Evolutionary conservation across 2,888 invertebrate species (phyloP), one percentile per base, ranked within the genome.

Genomic region (Sepiola atlantica): DNA sequence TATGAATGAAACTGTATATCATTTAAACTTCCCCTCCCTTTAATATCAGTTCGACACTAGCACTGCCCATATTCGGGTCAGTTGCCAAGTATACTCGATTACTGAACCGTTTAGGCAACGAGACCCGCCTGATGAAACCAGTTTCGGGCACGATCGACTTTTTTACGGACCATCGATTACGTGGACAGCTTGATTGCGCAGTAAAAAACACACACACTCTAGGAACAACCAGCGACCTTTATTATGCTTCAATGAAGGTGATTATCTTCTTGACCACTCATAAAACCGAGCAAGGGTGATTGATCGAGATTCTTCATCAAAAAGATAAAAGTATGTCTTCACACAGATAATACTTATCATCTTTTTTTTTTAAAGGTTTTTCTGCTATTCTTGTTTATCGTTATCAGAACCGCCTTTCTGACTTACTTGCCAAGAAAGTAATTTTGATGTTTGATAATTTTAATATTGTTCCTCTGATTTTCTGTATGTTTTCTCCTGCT

Each of bases 161-260:
- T 77, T 77, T 77, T 77, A 77, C 77, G 77, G 77, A n/a, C 77
- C n/a, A 77, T 77, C 77, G 77, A 77, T 77, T 77, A 77, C 77
- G 45, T 77, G 77, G 77, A 77, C 77, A 77, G 77, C 77, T 77
- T 77, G 77, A 77, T 77, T 77, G 77, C n/a, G 77, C 77, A 77
- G n/a, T 77, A n/a, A 77, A 77, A n/a, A n/a, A n/a, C n/a, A 77
- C 77, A 18, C 77, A 2, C 45, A 45, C 45, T 45, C 77, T 16
- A 14, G 77, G n/a, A n/a, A 77, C 77, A 14, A 32, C n/a, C 77
- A 14, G n/a, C 77, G 32, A 32, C 14, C 16, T n/a, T 16, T n/a
- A n/a, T 16, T 32, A 77, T n/a, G 77, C 77, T 77, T 77, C n/a
- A 77, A 32, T n/a, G 77, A 77, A 77, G 16, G 20, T n/a, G 77